phyloP scores from a whole-genome alignment of 2,113 vertebrate species.

The Notothenia rossii region DNA sequence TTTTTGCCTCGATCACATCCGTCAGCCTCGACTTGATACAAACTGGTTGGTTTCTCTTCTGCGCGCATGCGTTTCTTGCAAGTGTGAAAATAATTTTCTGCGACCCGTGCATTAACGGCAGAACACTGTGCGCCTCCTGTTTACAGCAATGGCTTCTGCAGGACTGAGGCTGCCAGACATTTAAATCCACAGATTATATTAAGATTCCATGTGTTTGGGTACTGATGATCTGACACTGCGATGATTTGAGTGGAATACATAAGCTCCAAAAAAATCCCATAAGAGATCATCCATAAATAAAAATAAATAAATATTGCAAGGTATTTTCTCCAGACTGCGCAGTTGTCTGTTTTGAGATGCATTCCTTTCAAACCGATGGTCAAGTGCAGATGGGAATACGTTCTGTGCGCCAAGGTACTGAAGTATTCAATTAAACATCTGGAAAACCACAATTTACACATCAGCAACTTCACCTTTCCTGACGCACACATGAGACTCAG shows the following conservation, averaged over 20 bases:
- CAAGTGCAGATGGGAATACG: background rate
- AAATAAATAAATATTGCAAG: background rate
- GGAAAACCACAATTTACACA: constrained; percentile 10
- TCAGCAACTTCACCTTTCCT: background rate
- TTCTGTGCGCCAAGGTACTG: background rate
- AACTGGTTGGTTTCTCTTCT: constrained; percentile 63
- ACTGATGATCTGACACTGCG: background rate
- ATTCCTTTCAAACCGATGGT: background rate
- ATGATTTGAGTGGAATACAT: background rate
- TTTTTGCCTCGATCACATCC: constrained; percentile 75
- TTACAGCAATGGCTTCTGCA: constrained; percentile 9
- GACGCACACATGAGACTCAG: background rate
- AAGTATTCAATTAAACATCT: constrained; percentile 54
- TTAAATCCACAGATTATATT: background rate
- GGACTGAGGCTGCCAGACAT: background rate
- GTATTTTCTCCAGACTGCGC: background rate
- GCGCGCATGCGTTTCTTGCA: constrained; percentile 78
- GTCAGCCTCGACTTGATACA: constrained; percentile 72
- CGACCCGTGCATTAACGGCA: constrained; percentile 28
- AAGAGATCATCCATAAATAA: background rate
- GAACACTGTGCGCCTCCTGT: constrained; percentile 50
- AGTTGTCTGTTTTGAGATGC: background rate
- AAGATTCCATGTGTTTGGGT: background rate
- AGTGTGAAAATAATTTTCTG: constrained; percentile 75
- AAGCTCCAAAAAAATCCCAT: background rate